These are phyloP conservation scores for Pedicia rivosa DNA, from an alignment of 2,888 invertebrate genomes.

Conservation along the genomic window DNA sequence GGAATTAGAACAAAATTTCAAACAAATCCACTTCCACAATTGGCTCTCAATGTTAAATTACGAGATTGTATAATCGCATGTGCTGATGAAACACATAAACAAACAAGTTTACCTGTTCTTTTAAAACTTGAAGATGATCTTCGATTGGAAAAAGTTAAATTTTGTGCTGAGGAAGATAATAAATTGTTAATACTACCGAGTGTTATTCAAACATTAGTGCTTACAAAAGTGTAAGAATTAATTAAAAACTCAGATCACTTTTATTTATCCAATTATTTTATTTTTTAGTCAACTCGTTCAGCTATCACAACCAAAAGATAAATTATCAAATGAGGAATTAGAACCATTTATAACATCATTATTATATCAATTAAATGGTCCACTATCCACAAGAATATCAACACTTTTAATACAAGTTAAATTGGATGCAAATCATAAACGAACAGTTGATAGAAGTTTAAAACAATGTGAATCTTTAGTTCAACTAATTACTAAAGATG, in stretches of 20 bases:
- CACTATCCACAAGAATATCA: conserved; percentile 61
- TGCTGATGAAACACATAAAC: conserved; percentile 34
- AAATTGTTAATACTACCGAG: conserved; percentile 39
- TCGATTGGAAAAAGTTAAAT: conserved; percentile 61
- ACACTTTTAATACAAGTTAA: conserved; percentile 60
- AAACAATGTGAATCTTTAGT: conserved; percentile 70
- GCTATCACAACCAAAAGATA: conserved; percentile 63
- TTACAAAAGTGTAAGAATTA: conserved; percentile 53
- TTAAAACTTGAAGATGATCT: conserved; percentile 73
- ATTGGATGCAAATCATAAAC: conserved; percentile 57
- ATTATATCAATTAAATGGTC: conserved; percentile 45
- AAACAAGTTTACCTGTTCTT: conserved; percentile 41
- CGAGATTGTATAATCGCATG: conserved; percentile 31
- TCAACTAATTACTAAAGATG: conserved; percentile 32
- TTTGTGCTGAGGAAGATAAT: conserved; percentile 40
- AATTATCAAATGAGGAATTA: conserved; percentile 65
- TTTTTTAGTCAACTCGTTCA: conserved; percentile 42
- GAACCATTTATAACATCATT: conserved; percentile 55
- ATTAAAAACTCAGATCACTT: conserved; percentile 7
- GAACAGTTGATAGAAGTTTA: conserved; percentile 79
- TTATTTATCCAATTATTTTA: conserved; percentile 5
- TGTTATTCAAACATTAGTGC: conserved; percentile 60
- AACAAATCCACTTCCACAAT: conserved; percentile 62
- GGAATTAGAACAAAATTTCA: conserved; percentile 88
- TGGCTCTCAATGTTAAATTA: conserved; percentile 49